phyloP scores from a whole-genome alignment of 2,797 vertebrate species.

The Spinus pinus region DNA sequence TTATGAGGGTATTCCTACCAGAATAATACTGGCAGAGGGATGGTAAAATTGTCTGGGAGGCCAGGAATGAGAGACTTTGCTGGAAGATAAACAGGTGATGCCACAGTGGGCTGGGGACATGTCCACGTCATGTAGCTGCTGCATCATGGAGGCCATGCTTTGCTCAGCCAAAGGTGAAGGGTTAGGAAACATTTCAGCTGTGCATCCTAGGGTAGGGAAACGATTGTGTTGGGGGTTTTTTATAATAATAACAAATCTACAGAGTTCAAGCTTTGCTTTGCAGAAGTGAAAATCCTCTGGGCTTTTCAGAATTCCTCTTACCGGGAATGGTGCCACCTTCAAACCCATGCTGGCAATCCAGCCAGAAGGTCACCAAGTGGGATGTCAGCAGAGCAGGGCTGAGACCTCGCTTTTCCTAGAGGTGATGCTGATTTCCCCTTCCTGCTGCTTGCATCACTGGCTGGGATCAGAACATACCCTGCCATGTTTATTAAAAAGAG shows the following conservation, averaged over 20 bases:
- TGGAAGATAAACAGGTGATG: not conserved
- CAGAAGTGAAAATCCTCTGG: not conserved
- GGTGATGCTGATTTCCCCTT: not conserved
- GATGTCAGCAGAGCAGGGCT: not conserved
- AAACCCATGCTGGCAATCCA: not conserved
- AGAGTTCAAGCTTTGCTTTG: not conserved
- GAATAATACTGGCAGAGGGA: not conserved
- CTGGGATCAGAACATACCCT: not conserved
- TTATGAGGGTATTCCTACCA: not conserved
- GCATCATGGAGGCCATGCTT: not conserved
- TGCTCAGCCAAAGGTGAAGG: fast-evolving
- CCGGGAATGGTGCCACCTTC: not conserved
- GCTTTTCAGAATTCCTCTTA: not conserved
- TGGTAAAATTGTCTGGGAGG: not conserved
- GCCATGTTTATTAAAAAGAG: not conserved
- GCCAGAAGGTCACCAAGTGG: not conserved
- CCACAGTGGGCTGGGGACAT: not conserved
- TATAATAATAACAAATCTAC: not conserved
- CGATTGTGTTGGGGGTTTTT: not conserved
- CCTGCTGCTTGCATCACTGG: not conserved
- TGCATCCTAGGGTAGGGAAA: not conserved
- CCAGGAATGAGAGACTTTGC: not conserved
- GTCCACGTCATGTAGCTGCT: fast-evolving
- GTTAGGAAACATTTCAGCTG: not conserved
- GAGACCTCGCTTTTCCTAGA: not conserved